Evolutionary conservation across 2,113 vertebrate genomes (phyloP).

Genomic region (Scytalopus superciliaris): DNA sequence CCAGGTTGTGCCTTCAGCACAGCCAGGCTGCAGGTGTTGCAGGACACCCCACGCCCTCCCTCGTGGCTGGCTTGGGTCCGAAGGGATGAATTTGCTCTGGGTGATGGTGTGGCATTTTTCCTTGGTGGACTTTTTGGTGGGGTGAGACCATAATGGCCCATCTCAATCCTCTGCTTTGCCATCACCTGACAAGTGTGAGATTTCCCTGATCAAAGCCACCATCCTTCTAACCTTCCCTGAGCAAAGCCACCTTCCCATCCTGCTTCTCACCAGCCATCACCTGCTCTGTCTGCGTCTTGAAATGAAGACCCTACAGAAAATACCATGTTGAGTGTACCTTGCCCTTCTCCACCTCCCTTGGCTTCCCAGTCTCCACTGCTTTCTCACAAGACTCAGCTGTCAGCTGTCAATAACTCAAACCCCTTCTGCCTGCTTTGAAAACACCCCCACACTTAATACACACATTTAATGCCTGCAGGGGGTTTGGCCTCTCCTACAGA

Average conservation of each 20-base stretch:
- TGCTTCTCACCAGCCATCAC: background rate
- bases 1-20: background rate
- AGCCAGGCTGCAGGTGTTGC: background rate
- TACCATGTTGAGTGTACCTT: fast-evolving
- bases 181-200: fast-evolving
- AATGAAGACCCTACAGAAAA: background rate
- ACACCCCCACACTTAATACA: background rate
- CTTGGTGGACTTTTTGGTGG: background rate
- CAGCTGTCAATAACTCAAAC: background rate
- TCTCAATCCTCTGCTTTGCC: fast-evolving
- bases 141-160: fast-evolving
- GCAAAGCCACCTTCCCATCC: background rate
- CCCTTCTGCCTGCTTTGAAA: background rate
- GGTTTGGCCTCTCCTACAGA: fast-evolving
- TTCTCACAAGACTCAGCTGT: background rate
- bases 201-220: background rate
- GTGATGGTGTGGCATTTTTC: fast-evolving
- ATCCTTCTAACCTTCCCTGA: background rate
- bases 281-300: background rate
- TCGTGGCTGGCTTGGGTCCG: background rate
- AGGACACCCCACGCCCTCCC: fast-evolving
- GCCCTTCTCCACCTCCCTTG: background rate
- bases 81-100: background rate
- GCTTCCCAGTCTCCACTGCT: background rate
- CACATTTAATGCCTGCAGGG: background rate